Conservation (phyloP, 2,113 vertebrate genomes). For the Syngnathus scovelli region DNA sequence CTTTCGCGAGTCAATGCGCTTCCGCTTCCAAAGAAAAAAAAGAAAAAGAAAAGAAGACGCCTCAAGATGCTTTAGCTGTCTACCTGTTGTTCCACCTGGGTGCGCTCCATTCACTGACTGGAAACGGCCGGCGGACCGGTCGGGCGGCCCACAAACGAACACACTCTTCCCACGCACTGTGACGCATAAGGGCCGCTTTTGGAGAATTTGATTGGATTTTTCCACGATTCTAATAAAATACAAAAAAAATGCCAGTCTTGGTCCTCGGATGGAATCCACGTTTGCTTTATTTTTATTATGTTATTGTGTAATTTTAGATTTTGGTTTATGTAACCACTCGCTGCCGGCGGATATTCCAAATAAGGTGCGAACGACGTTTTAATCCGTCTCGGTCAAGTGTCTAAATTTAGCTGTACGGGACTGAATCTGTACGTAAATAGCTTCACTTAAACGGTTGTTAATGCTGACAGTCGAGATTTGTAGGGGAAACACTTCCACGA, state of each 20-base stretch:
- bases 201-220: not conserved
- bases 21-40: not conserved
- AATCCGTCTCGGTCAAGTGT: not conserved
- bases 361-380: not conserved
- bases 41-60: not conserved
- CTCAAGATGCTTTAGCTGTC: slow-evolving; percentile 9
- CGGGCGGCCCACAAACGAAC: rapidly evolving
- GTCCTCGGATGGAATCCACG: not conserved
- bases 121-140: slow-evolving; percentile 16
- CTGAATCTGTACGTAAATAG: not conserved
- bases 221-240: not conserved
- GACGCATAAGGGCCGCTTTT: not conserved
- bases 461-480: not conserved
- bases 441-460: not conserved
- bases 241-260: not conserved
- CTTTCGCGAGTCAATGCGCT: not conserved
- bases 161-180: not conserved
- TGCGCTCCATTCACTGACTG: slow-evolving; percentile 20
- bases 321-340: not conserved
- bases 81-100: slow-evolving; percentile 58
- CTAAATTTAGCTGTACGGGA: not conserved
- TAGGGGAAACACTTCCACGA: not conserved
- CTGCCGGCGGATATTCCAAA: not conserved
- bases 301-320: not conserved
- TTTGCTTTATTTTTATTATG: not conserved